Conservation (phyloP, 2,888 invertebrate genomes). For the Drosophila formosana region DNA sequence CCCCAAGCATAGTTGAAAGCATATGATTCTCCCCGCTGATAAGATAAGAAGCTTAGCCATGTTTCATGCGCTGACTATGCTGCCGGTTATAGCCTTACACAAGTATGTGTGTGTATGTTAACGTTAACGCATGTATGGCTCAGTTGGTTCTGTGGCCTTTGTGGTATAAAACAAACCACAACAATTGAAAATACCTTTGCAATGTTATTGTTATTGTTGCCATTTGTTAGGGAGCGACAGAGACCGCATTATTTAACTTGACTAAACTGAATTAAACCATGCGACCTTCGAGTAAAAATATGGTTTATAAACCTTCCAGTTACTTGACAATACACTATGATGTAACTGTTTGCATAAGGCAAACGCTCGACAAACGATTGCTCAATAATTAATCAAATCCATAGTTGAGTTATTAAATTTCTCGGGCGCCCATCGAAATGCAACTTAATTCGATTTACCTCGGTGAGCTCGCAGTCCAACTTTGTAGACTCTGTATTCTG, state of each 20-base stretch:
- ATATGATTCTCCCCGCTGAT: conserved; percentile 52
- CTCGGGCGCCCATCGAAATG: not conserved
- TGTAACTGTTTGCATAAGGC: conserved; percentile 59
- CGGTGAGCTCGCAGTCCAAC: not conserved
- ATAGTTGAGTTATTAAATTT: not conserved
- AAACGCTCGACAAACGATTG: not conserved
- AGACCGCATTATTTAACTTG: conserved; percentile 13
- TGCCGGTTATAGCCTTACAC: conserved; percentile 18
- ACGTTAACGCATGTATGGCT: not conserved
- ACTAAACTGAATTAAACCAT: conserved; percentile 8
- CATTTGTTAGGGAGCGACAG: conserved; percentile 4
- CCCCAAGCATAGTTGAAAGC: conserved; percentile 48
- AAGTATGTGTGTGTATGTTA: conserved; percentile 4
- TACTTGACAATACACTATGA: conserved; percentile 60
- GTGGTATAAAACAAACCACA: conserved; percentile 25
- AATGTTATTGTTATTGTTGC: conserved; percentile 8
- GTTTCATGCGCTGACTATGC: conserved; percentile 47
- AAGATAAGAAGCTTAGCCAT: conserved; percentile 46
- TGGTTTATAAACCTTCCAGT: conserved; percentile 38
- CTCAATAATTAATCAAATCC: conserved; percentile 3
- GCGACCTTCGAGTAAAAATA: conserved; percentile 39
- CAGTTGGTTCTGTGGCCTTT: conserved; percentile 10
- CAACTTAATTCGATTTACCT: not conserved
- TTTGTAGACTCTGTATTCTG: no score
- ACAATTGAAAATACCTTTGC: conserved; percentile 51